Conservation (phyloP, 2,888 invertebrate genomes). For the Dryomyza anilis region DNA sequence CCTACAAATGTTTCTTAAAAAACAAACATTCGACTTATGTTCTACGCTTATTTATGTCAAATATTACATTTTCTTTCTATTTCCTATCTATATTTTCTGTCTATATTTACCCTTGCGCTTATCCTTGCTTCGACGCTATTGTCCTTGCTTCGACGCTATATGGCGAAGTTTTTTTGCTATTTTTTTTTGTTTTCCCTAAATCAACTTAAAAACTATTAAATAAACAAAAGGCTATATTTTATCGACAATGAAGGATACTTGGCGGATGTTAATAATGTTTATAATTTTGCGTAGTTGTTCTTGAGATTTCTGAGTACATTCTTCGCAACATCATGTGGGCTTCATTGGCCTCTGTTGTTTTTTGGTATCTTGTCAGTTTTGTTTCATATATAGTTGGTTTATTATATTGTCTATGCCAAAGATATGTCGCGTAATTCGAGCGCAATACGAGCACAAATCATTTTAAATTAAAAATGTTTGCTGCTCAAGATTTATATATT, state of each 20-base stretch:
- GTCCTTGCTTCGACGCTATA: neutral
- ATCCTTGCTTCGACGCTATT: neutral
- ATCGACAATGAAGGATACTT: constrained; percentile 4
- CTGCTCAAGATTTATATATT: constrained; percentile 16
- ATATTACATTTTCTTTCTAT: constrained; percentile 36
- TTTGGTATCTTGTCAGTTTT: neutral
- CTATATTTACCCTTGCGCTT: neutral
- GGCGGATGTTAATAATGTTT: constrained; percentile 18
- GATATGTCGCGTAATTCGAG: constrained; percentile 28
- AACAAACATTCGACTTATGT: constrained; percentile 41
- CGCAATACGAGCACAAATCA: constrained; percentile 8
- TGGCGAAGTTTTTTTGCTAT: neutral
- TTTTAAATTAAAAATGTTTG: constrained; percentile 29
- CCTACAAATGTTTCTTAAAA: constrained; percentile 18
- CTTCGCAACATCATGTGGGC: neutral
- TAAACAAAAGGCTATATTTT: constrained; percentile 30
- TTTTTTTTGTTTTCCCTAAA: neutral
- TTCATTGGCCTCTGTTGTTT: neutral
- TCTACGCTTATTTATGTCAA: constrained; percentile 39
- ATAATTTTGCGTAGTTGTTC: neutral
- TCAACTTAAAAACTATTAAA: constrained; percentile 6
- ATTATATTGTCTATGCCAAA: neutral
- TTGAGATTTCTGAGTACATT: neutral
- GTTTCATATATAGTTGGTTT: neutral
- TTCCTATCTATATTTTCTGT: neutral